phyloP scores from a whole-genome alignment of 2,888 invertebrate genomes.

The Glomeris marginata region DNA sequence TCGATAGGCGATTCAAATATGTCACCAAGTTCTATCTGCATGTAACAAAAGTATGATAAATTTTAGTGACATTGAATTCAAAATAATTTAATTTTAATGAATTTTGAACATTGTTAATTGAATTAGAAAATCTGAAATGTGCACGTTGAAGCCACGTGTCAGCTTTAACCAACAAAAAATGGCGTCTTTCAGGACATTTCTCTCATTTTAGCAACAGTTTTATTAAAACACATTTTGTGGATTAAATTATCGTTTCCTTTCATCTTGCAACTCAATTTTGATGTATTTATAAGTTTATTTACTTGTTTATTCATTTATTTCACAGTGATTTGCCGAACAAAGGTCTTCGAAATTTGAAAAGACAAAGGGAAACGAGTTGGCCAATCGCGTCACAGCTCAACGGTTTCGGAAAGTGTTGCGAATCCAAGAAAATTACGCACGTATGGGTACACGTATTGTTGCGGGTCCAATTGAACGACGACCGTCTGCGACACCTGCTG shows the following conservation, averaged over 20 bases:
- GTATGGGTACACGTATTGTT: slow-evolving; percentile 14
- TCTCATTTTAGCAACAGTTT: too few species aligned
- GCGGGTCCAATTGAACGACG: slow-evolving; percentile 8
- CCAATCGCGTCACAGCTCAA: background rate
- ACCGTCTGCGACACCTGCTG: slow-evolving; percentile 13
- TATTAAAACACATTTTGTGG: background rate
- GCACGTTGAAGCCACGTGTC: too few species aligned
- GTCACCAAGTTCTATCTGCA: slow-evolving; percentile 15
- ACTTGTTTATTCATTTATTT: background rate
- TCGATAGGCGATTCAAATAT: slow-evolving; percentile 14
- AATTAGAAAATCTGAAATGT: too few species aligned
- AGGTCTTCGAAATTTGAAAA: background rate
- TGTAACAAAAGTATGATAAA: too few species aligned
- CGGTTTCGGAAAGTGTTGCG: background rate
- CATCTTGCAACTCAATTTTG: background rate
- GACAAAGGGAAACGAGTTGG: background rate
- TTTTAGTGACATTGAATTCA: too few species aligned
- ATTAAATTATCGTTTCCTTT: background rate
- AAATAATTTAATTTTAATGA: too few species aligned
- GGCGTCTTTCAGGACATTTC: too few species aligned
- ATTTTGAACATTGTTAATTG: too few species aligned
- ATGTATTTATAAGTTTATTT: background rate
- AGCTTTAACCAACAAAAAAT: too few species aligned
- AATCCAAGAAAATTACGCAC: slow-evolving; percentile 4
- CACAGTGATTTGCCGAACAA: background rate